These are phyloP conservation scores for Tangara arthus DNA, from an alignment of 2,797 vertebrate species.

Conservation along the genomic window DNA sequence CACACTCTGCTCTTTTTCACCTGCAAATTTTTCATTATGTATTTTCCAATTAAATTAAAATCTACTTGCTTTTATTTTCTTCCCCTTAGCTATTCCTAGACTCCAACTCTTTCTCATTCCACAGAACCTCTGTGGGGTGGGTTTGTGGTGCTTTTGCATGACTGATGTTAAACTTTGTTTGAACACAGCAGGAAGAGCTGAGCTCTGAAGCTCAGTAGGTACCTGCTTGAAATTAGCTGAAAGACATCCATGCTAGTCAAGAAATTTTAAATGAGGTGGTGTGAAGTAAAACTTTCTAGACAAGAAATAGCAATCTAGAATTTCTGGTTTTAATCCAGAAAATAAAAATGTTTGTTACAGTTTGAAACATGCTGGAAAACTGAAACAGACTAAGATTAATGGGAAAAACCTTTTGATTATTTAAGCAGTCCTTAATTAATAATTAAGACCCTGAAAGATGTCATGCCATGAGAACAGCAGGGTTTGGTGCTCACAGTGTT, in stretches of 20 bases:
- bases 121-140: background rate
- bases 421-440: background rate
- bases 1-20: background rate
- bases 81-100: background rate
- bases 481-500: background rate
- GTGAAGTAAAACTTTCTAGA: background rate
- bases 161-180: background rate
- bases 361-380: background rate
- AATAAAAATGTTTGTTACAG: background rate
- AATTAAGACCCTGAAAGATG: background rate
- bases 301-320: background rate
- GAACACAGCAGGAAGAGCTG: background rate
- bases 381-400: background rate
- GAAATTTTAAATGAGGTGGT: background rate
- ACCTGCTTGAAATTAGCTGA: background rate
- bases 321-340: background rate
- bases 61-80: background rate
- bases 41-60: background rate
- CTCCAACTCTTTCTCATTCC: background rate
- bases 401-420: background rate
- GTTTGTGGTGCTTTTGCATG: background rate
- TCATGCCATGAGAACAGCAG: background rate
- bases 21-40: background rate
- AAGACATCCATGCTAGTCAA: background rate
- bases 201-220: background rate